These are phyloP conservation scores for Brachyistius frenatus DNA, from an alignment of 2,113 vertebrate species.

Conservation along the genomic window DNA sequence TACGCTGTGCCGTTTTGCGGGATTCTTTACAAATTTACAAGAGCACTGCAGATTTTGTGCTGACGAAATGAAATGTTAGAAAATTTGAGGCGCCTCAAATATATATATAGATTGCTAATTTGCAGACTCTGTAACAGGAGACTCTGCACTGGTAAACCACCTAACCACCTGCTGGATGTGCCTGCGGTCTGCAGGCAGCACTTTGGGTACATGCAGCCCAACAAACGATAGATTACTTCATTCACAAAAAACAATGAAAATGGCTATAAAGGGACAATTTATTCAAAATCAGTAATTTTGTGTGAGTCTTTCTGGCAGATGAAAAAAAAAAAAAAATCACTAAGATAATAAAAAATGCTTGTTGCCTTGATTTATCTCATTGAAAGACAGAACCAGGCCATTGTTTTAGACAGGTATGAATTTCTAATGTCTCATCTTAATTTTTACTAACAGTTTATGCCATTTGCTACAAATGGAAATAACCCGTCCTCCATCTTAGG, in stretches of 20 bases:
- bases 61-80: conserved; percentile 55
- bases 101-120: conserved; percentile 25
- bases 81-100: conserved; percentile 29
- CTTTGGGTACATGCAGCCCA: background rate
- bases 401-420: too few relatives aligned
- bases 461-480: too few relatives aligned
- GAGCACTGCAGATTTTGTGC: conserved; percentile 53
- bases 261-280: background rate
- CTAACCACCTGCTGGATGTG: background rate
- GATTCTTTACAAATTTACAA: conserved; percentile 41
- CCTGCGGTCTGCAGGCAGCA: background rate
- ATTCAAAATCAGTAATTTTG: background rate
- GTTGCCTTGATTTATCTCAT: too few relatives aligned
- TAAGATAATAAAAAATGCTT: too few relatives aligned
- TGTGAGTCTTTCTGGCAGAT: too few relatives aligned
- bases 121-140: conserved; percentile 26
- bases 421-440: too few relatives aligned
- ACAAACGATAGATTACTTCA: background rate
- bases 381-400: too few relatives aligned
- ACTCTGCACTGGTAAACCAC: background rate
- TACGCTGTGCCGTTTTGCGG: conserved; percentile 24
- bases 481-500: too few relatives aligned
- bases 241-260: background rate
- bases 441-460: too few relatives aligned
- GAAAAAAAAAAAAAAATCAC: too few relatives aligned